Evolutionary conservation across 2,888 invertebrate genomes (phyloP), one percentile per base, ranked within the genome.

Genomic region (Camptogramma bilineatum): DNA sequence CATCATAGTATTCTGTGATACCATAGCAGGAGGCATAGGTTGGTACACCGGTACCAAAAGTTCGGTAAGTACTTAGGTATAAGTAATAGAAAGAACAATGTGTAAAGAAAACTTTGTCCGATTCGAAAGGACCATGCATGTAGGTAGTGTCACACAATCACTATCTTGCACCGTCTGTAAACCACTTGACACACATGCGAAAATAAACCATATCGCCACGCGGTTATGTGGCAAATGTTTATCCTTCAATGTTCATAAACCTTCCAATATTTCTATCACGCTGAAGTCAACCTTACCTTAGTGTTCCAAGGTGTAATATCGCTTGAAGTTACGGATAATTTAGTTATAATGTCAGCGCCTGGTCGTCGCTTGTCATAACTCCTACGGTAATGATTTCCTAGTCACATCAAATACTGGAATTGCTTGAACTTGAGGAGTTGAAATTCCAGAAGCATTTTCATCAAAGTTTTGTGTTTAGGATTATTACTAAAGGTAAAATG

Each of bases 271-370:
- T 31, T 44, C 10, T 3, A 2, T 4, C 54, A 54, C 21, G 17
- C 17, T 9, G 39, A 44, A 44, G 24, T 44, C 24, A 13, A 55
- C 54, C 28, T 44, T 54, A 51, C 44, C 0, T 10, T 2, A 18
- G 1, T 1, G 9, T 8, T 4, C 0, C 28, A 61, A 47, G 39
- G 60, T 39, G 13, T 24, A 50, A 17, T 42, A 48, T 61, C 17
- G n/a, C 21, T 39, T 42, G 42, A 13, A 17, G 48, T 55, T 31
- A 16, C 48, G 39, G 84, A 83, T 85, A 85, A 87, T 87, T 85
- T 81, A 86, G 84, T 82, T 84, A 84, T 86, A 86, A 87, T 86
- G 85, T 85, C 80, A 78, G 77, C 77, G 73, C 77, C 17, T 13
- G 44, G 44, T 17, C 5, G 44, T 69, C 64, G 68, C 69, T 54